Percentiles rank a stretch among this genome's conserved stretches.
Evolutionary conservation across 2,888 invertebrate species (phyloP).

Genomic region (Alcis repandata): DNA sequence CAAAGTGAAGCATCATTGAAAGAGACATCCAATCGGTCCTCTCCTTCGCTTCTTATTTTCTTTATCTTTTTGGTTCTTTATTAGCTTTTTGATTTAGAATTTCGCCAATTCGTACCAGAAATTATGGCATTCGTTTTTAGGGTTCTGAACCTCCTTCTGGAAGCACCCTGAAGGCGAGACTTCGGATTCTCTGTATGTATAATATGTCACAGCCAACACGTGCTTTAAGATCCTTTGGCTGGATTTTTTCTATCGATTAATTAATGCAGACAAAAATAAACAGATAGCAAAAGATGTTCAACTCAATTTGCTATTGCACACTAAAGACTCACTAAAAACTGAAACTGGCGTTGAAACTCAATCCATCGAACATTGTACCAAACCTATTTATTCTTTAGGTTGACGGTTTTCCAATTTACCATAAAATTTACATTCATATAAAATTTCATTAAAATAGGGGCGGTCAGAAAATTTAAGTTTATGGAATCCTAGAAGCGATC

Average conservation of each 20-base stretch:
- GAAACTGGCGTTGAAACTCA: constrained; percentile 16
- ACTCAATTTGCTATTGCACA: constrained; percentile 20
- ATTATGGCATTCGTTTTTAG: no score
- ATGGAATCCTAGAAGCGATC: constrained; percentile 10
- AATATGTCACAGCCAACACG: no score
- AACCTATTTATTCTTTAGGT: background rate
- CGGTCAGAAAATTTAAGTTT: constrained; percentile 3
- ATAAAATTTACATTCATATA: constrained; percentile 2
- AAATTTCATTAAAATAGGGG: background rate
- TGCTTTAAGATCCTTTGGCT: no score
- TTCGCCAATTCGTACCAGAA: no score
- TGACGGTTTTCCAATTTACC: background rate
- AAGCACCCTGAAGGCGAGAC: no score
- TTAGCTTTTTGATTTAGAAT: no score
- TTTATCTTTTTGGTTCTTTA: background rate
- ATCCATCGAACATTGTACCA: constrained; percentile 1
- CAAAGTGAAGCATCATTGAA: no score
- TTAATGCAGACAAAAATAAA: no score
- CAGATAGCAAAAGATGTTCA: constrained; percentile 30
- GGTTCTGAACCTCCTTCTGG: no score
- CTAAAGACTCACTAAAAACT: no score
- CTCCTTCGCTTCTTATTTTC: background rate
- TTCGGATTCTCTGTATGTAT: no score
- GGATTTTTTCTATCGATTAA: no score
- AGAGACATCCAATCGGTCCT: background rate